Percentiles rank a stretch among this genome's conserved stretches.
Evolutionary conservation across 2,113 vertebrate genomes (phyloP).

Genomic region (Eolophus roseicapilla): DNA sequence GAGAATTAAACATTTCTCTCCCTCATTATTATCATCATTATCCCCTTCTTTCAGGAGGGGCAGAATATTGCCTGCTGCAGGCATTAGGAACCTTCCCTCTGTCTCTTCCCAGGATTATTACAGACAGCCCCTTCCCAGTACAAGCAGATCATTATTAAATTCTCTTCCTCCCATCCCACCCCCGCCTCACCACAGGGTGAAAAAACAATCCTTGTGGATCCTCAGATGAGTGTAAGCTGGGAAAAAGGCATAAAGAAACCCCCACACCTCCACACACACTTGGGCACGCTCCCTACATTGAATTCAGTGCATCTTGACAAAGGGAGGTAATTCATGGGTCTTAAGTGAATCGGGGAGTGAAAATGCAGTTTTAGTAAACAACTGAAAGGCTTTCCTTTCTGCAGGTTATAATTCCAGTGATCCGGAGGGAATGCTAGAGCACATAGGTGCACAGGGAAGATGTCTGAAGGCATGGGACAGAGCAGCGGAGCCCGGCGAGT

Average conservation of each 20-base stretch:
- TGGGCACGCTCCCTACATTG: not conserved
- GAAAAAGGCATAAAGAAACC: not conserved
- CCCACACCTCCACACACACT: not conserved
- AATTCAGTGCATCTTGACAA: not conserved
- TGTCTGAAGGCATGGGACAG: not conserved
- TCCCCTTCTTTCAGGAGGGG: not conserved
- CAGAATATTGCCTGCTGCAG: not conserved
- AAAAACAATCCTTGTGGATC: not conserved
- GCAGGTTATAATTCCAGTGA: not conserved
- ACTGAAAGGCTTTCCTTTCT: not conserved
- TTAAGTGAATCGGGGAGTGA: not conserved
- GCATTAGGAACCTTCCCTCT: not conserved
- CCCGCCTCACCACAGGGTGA: not conserved
- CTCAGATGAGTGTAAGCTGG: not conserved
- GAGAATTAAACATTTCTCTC: not conserved
- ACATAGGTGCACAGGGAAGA: not conserved
- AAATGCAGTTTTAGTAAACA: not conserved
- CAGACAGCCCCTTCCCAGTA: not conserved
- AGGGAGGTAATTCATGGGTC: not conserved
- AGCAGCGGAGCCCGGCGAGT: not conserved
- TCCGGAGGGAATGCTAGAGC: not conserved
- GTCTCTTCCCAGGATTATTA: not conserved
- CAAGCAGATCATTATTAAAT: conserved; percentile 42
- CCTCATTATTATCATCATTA: not conserved
- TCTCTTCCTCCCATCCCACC: conserved; percentile 12